Base-by-base conservation (phyloP, 53 echinoderm and acorn worm species). In the Zoroaster sp. region DNA sequence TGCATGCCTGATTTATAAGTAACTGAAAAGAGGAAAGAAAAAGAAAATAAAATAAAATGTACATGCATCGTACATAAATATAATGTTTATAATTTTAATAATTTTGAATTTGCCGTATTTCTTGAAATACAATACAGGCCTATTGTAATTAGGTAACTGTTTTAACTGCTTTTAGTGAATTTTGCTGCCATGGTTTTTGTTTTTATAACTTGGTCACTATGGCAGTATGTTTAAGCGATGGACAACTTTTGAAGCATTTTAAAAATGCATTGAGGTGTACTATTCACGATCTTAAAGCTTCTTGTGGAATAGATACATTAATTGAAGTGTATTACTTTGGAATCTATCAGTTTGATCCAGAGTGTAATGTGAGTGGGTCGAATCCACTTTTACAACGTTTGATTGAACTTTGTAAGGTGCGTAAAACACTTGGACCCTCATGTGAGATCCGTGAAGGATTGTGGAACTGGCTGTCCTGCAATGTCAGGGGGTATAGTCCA, bases 361-460 rank as follows among this genome's bases (percentile, higher is more conserved):
- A 69, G 32, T 69, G 35, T 35, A 69, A 12, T 32, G 69, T 28
- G 31, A 69, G 69, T 69, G 69, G 69, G 30, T 31, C 66, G 20
- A 65, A 65, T 65, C 78, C 78, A 78, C 36, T 49, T 4, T 5
- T 78, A 5, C 5, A 65, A 12, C 30, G 33, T 32, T 31, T 69
- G 69, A 69, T 69, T 69, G 69, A 30, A 69, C 32, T 69, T 4
- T 69, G 69, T 69, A 4, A 69, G 69, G 30, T 69, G 30, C 69
- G 32, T 69, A 35, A 69, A 32, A 69, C 69, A 30, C 30, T 80
- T 34, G 23, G 59, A n/a, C 11, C 35, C 3, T 34, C 80, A 3
- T 59, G 80, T 80, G 80, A 78, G 12, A 78, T 78, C 3, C 78
- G 78, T 1, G 51, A 78, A 40, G 59, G 37, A 63, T 55, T 55